Evolutionary conservation across 2,113 vertebrate species (phyloP), one percentile per base, ranked within the genome.

Genomic region (Lagopus muta): DNA sequence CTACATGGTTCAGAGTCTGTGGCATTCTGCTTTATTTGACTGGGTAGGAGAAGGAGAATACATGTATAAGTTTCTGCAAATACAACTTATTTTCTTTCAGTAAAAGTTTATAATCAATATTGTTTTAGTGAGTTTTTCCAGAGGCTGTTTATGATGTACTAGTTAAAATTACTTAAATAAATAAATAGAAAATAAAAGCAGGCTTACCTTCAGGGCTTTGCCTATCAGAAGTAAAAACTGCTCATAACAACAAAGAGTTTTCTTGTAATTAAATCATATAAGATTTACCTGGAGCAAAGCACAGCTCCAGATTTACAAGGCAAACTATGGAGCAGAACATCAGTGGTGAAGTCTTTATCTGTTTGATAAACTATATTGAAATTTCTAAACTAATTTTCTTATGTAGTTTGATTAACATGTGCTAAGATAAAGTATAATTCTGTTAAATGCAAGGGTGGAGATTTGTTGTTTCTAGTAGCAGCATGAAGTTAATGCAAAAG

Each of bases 341-440:
- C 34, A 64, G 47, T n/a, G 11, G 8, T 72, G 81, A 90, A 93
- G 55, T 28, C n/a, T 80, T 93, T 83, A 82, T 91, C 71, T 87
- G 10, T 79, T 82, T 75, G 43, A 94, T 69, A 94, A 90, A 73
- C n/a, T 61, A 91, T 18, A 79, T 1, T 52, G 30, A 91, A 87
- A 79, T 79, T 27, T 93, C 74, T 40, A 76, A 92, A 91, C 43
- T 85, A 79, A 95, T 94, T 94, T 92, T 91, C 88, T 89, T 55
- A 94, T 92, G 82, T 94, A 76, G 85, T 79, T 72, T 61, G 8
- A 27, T 84, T 89, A 88, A 40, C 43, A n/a, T 87, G 52, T 25
- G 24, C 40, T 74, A 87, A 77, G 71, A 73, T 93, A 76, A 79
- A 61, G 52, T 48, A 48, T 82, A 85, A 94, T 95, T 94, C 92